Evolutionary conservation across 1,140 invertebrate genomes (phyloP), one percentile per base, ranked within the genome.

Genomic region (Monochamus saltuarius): DNA sequence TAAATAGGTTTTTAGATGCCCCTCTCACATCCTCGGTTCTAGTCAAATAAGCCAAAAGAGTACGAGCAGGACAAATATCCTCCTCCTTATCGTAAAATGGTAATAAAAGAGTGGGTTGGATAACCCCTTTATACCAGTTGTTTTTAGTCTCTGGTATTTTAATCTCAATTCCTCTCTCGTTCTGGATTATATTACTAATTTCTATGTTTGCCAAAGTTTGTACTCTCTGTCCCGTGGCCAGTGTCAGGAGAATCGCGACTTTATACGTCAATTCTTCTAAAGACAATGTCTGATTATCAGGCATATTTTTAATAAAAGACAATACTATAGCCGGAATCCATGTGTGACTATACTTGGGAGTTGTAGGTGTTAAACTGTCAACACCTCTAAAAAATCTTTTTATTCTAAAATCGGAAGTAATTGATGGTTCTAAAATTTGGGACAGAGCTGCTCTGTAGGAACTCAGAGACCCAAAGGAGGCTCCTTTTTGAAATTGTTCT

Each of bases 321-420:
- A 51, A 17, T 7, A 51, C 49, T 6, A 35, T 7, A 3, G 4
- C 10, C 4, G 49, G 49, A n/a, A 34, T n/a, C 49, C 34, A 51
- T 13, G 49, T 34, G 22, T 34, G n/a, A 36, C 2, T 13, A 17
- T 34, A 51, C 34, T 51, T 51, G 8, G 34, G 14, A 11, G 40
- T 4, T 0, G 49, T 2, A 0, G 22, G 46, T 11, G 4, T 22
- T 35, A 36, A n/a, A 36, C 36, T 51, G 11, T 22, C 2, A 8
- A 51, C n/a, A n/a, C 49, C 49, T 51, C n/a, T 22, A 13, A 51
- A 34, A 51, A 34, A 51, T 36, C 49, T 51, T 22, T 35, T 51
- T 4, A 51, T 34, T 29, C 22, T 11, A 34, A 36, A 34, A 10
- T 22, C 16, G 2, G 9, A 51, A 34, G 9, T 34, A 34, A 11